A percentile compares a stretch with the other conserved stretches of the same genome.
Conservation (phyloP, 2,888 invertebrate species). For the Nebria salina region DNA sequence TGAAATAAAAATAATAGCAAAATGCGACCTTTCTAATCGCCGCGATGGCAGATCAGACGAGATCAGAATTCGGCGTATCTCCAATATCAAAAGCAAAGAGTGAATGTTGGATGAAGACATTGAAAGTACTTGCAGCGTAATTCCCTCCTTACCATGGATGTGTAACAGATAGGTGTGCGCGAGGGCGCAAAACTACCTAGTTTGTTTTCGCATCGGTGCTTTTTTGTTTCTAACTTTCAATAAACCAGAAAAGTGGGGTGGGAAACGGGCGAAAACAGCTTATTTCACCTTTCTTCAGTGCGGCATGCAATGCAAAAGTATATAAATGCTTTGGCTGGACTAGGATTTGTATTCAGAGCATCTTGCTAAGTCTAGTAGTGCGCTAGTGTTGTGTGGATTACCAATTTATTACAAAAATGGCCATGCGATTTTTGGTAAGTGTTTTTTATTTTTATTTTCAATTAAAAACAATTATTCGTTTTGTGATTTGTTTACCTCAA, state of each 20-base stretch:
- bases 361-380: background rate
- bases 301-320: background rate
- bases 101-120: background rate
- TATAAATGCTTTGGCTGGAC: background rate
- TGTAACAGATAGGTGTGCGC: conserved; percentile 6
- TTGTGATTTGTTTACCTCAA: no score
- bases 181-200: background rate
- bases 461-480: no score
- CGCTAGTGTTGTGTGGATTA: background rate
- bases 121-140: background rate
- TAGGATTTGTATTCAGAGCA: background rate
- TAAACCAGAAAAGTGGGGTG: conserved; percentile 11
- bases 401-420: background rate
- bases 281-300: background rate
- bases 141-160: background rate
- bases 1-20: background rate
- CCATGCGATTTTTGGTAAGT: conserved; percentile 17
- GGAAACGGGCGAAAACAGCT: background rate
- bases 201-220: conserved; percentile 49
- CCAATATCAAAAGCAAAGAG: background rate
- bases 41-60: background rate
- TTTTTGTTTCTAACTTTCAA: conserved; percentile 52
- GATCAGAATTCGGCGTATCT: background rate
- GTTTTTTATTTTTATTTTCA: background rate
- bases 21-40: background rate